Percentiles rank a stretch among this genome's conserved stretches.
Evolutionary conservation across 2,113 vertebrate species (phyloP).

Genomic region (Arizona elegans): DNA sequence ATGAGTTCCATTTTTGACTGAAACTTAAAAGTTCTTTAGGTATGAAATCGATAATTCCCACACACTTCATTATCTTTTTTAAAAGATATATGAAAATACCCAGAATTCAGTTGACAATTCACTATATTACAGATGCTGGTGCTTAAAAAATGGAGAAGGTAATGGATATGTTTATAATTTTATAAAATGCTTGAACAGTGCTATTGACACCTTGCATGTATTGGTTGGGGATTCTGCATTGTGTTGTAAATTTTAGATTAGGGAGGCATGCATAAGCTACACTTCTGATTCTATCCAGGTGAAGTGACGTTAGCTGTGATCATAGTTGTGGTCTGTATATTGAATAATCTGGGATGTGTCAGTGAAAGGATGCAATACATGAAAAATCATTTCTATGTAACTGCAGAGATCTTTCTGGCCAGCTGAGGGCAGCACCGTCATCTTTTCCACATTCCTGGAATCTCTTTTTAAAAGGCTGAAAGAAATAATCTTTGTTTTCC

Average conservation of each 20-base stretch:
- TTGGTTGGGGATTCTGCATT: slow-evolving; percentile 25
- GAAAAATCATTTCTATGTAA: neutral
- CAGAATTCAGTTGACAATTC: neutral
- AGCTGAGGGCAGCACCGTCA: slow-evolving; percentile 49
- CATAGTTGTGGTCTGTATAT: neutral
- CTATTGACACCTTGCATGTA: slow-evolving; percentile 11
- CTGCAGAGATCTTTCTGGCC: slow-evolving; percentile 39
- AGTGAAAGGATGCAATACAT: neutral
- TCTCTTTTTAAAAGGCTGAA: slow-evolving; percentile 4
- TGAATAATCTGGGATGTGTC: neutral
- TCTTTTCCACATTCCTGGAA: slow-evolving; percentile 36
- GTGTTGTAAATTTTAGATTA: neutral
- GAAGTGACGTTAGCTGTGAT: neutral
- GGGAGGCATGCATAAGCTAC: neutral
- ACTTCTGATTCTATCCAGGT: neutral
- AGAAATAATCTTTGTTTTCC: neutral
- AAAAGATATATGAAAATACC: neutral
- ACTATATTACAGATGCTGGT: neutral
- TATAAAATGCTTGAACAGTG: neutral
- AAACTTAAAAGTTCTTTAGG: neutral
- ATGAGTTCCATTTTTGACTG: neutral
- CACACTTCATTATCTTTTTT: neutral
- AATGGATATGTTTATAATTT: neutral
- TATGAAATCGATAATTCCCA: neutral
- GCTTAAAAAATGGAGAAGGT: fast-evolving